Percentiles rank a stretch among this genome's conserved stretches.
phyloP scores from a whole-genome alignment of 2,888 invertebrate species.

The Nebria salina region DNA sequence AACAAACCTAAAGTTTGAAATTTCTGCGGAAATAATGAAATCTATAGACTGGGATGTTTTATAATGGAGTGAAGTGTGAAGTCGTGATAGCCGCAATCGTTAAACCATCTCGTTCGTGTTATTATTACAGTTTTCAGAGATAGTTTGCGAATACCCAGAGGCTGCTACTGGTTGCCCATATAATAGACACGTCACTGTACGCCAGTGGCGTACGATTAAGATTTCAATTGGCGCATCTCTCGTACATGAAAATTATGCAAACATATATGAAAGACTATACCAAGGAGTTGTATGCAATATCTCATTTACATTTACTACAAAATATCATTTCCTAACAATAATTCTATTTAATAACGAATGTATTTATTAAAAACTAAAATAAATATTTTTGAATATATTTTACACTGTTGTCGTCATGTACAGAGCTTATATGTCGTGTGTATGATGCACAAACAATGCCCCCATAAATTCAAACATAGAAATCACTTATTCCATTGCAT shows the following conservation, averaged over 20 bases:
- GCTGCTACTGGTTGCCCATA: slow-evolving; percentile 5
- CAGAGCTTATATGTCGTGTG: not conserved
- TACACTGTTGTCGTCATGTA: not conserved
- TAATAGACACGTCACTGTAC: slow-evolving; percentile 20
- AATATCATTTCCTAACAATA: too few species aligned
- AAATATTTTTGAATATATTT: too few species aligned
- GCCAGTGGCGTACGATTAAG: slow-evolving; percentile 13
- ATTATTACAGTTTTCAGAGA: not conserved
- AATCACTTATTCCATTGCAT: slow-evolving; percentile 26
- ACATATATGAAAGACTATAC: not conserved
- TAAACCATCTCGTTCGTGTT: not conserved
- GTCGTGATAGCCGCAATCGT: not conserved
- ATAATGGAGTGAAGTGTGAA: not conserved
- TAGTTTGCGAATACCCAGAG: slow-evolving; percentile 3
- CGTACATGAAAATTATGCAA: not conserved
- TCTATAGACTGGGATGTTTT: not conserved
- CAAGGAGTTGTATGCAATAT: not conserved
- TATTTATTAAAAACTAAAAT: too few species aligned
- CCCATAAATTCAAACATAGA: slow-evolving; percentile 23
- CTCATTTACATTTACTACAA: too few species aligned
- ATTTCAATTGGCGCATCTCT: slow-evolving; percentile 8
- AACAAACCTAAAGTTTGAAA: not conserved
- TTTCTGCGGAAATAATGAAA: not conserved
- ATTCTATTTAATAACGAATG: too few species aligned
- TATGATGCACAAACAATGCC: slow-evolving; percentile 12